phyloP scores from a whole-genome alignment of 2,888 invertebrate species.

The Drosophila prostipennis region DNA sequence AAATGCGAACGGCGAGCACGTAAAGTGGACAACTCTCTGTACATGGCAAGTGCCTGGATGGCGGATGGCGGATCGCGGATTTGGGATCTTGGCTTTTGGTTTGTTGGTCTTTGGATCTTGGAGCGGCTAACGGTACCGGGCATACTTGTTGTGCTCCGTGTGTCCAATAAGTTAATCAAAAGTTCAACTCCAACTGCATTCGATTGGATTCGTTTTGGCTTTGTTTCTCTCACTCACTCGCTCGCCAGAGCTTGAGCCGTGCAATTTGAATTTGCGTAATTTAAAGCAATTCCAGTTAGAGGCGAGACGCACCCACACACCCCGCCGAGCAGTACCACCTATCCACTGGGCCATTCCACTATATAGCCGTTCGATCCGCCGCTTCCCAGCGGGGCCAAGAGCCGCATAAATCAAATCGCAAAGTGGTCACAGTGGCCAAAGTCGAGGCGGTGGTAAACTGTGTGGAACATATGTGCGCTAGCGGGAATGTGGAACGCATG shows the following conservation, averaged over 20 bases:
- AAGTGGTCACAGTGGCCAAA: conserved; percentile 56
- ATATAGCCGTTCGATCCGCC: conserved; percentile 1
- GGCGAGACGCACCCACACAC: conserved; percentile 71
- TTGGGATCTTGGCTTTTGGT: no score
- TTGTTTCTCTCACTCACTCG: conserved; percentile 11
- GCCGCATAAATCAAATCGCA: conserved; percentile 71
- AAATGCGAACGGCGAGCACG: conserved; percentile 57
- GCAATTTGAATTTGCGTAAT: conserved; percentile 70
- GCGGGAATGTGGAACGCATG: conserved; percentile 43
- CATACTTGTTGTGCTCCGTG: conserved; percentile 41
- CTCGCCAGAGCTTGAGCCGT: conserved; percentile 16
- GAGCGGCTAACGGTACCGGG: conserved; percentile 43
- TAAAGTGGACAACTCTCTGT: conserved; percentile 65
- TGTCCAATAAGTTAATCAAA: conserved; percentile 75
- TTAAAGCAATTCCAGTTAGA: conserved; percentile 76
- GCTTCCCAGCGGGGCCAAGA: conserved; percentile 42
- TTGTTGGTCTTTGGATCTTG: conserved; percentile 8
- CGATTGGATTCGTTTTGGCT: conserved; percentile 36
- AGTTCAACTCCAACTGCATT: conserved; percentile 63
- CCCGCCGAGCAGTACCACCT: conserved; percentile 31
- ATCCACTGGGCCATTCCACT: conserved; percentile 10
- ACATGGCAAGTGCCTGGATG: conserved; percentile 31
- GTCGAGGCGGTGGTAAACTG: conserved; percentile 27
- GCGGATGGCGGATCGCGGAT: conserved; percentile 9
- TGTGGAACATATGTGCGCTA: conserved; percentile 42